phyloP scores from a whole-genome alignment of 2,113 vertebrate genomes.

The Pterophyllum scalare region DNA sequence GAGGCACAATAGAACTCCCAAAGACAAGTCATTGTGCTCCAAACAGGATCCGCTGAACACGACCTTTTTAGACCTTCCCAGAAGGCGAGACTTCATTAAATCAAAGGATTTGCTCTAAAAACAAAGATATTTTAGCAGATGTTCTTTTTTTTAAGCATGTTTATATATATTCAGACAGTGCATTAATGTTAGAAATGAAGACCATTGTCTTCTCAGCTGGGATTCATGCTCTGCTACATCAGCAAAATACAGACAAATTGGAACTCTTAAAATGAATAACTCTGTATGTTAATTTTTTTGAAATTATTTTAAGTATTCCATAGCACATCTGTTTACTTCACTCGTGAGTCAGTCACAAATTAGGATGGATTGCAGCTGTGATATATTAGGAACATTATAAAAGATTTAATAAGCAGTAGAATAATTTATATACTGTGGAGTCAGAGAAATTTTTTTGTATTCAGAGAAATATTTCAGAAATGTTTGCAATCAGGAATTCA shows the following conservation, averaged over 20 bases:
- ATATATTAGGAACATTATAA: neutral
- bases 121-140: neutral
- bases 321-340: conserved; percentile 6
- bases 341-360: neutral
- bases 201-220: neutral
- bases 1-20: neutral
- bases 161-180: neutral
- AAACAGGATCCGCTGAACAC: neutral
- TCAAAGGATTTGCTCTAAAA: neutral
- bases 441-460: neutral
- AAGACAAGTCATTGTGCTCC: neutral
- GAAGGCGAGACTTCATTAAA: neutral
- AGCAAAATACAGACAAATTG: neutral
- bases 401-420: neutral
- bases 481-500: neutral
- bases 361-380: neutral
- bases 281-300: neutral
- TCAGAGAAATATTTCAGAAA: neutral
- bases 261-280: neutral
- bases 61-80: neutral
- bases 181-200: neutral
- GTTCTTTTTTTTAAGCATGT: neutral
- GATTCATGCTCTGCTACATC: conserved; percentile 5
- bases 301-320: neutral
- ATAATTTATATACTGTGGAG: neutral